These are phyloP conservation scores for Stercorarius parasiticus DNA, from an alignment of 2,113 vertebrate genomes.

Conservation along the genomic window DNA sequence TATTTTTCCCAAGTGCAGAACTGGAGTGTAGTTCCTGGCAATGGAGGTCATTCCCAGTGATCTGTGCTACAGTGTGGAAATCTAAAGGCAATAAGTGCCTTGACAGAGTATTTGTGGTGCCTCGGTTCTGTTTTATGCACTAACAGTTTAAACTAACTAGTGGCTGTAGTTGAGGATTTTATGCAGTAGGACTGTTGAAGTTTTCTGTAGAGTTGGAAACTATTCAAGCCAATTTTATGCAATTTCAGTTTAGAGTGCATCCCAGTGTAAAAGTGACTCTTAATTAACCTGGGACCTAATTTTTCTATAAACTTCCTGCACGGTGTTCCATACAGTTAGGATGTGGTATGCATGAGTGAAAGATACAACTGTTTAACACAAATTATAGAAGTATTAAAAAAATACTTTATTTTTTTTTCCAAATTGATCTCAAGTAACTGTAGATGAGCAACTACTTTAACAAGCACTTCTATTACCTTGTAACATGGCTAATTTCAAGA, in stretches of 20 bases:
- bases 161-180: constrained; percentile 68
- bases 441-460: constrained; percentile 26
- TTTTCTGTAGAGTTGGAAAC: constrained; percentile 68
- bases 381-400: constrained; percentile 54
- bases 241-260: neutral
- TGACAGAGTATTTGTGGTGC: constrained; percentile 69
- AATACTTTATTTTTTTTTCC: constrained; percentile 70
- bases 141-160: constrained; percentile 72
- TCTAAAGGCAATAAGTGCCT: constrained; percentile 58
- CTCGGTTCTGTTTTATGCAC: constrained; percentile 73
- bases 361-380: neutral
- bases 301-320: constrained; percentile 22
- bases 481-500: constrained; percentile 15
- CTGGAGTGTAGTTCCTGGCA: constrained; percentile 80
- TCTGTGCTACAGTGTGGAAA: constrained; percentile 56
- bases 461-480: constrained; percentile 11
- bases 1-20: constrained; percentile 96
- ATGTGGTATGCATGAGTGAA: constrained; percentile 1
- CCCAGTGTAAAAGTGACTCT: constrained; percentile 18
- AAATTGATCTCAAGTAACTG: constrained; percentile 44
- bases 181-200: constrained; percentile 66
- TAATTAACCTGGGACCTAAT: constrained; percentile 6
- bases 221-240: constrained; percentile 26
- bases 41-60: neutral
- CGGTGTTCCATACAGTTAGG: neutral